Evolutionary conservation across 2,797 vertebrate genomes (phyloP).

Genomic region (Lepidocolaptes lacrymiger): DNA sequence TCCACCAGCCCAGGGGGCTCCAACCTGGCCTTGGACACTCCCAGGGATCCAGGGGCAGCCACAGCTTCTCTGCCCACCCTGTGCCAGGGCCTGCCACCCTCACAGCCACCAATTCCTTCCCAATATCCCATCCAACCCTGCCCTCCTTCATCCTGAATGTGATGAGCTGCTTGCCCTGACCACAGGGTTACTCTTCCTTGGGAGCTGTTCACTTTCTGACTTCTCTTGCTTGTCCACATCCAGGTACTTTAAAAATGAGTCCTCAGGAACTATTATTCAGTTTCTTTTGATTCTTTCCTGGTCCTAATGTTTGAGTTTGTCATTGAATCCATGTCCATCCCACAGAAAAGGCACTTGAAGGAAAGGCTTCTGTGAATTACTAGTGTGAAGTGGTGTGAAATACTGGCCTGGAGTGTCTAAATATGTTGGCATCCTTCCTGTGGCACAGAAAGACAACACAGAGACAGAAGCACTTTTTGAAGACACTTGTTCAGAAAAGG

Average conservation of each 20-base stretch:
- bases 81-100: background rate
- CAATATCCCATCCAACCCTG: background rate
- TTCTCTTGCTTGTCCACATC: background rate
- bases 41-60: background rate
- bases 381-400: too few species aligned
- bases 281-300: background rate
- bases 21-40: background rate
- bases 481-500: background rate
- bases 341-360: background rate
- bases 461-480: background rate
- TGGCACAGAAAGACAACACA: background rate
- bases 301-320: background rate
- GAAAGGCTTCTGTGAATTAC: background rate
- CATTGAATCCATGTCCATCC: background rate
- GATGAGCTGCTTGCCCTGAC: background rate
- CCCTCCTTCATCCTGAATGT: background rate
- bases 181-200: background rate
- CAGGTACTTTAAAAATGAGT: background rate
- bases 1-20: fast-evolving
- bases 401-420: background rate
- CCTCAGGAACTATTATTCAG: background rate
- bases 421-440: background rate
- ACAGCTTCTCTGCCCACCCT: background rate
- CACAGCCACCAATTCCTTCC: background rate
- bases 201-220: background rate